phyloP scores from a whole-genome alignment of 2,888 invertebrate species.

The Auanema sp. region DNA sequence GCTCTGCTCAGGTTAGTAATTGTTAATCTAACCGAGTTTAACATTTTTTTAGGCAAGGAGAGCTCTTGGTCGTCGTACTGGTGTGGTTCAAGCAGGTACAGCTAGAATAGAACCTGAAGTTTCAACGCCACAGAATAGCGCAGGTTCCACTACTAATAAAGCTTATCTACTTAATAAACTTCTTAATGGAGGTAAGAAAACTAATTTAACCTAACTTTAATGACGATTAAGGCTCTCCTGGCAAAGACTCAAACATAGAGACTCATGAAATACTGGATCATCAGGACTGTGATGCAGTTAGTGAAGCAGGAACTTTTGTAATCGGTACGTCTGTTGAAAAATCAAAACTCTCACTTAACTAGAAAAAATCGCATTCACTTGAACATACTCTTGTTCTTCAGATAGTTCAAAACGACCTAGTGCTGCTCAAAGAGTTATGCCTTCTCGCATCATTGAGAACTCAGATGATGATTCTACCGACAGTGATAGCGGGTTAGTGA shows the following conservation, averaged over 20 bases:
- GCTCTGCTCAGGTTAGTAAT: slow-evolving; percentile 28
- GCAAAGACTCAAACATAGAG: slow-evolving; percentile 4
- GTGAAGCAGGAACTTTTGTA: slow-evolving; percentile 49
- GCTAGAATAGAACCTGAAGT: not conserved
- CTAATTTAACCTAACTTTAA: not conserved
- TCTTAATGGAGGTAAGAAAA: slow-evolving; percentile 25
- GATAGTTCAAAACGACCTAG: slow-evolving; percentile 31
- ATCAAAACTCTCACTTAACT: not conserved
- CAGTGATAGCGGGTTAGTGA: slow-evolving; percentile 31
- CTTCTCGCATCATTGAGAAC: slow-evolving; percentile 29
- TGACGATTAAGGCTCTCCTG: not conserved
- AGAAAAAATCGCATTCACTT: too few relatives aligned
- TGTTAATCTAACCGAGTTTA: not conserved
- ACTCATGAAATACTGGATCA: slow-evolving; percentile 18
- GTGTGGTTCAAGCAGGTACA: slow-evolving; percentile 1
- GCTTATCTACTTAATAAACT: slow-evolving; percentile 36
- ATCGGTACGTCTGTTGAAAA: slow-evolving; percentile 26
- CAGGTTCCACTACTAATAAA: slow-evolving; percentile 29
- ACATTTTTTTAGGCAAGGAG: slow-evolving; percentile 15
- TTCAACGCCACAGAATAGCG: slow-evolving; percentile 3
- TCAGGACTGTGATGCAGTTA: slow-evolving; percentile 31
- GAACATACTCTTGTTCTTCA: slow-evolving; percentile 8
- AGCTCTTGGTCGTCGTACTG: slow-evolving; percentile 16
- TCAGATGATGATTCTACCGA: slow-evolving; percentile 36
- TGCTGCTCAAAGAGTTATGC: slow-evolving; percentile 16